These are phyloP conservation scores for Apamea anceps DNA, from an alignment of 2,888 invertebrate species.

Conservation along the genomic window DNA sequence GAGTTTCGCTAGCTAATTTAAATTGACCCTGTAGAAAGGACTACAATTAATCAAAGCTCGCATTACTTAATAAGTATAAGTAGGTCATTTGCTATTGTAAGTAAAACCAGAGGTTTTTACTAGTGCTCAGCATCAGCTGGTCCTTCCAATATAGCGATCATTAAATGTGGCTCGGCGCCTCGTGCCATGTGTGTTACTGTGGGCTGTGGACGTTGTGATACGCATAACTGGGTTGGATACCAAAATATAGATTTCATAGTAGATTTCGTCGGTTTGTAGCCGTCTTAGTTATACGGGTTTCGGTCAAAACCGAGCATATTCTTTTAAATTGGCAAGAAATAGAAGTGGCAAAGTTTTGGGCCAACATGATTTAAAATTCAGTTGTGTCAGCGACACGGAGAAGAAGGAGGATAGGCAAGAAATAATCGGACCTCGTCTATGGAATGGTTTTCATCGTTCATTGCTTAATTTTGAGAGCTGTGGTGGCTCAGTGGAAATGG, in stretches of 20 bases:
- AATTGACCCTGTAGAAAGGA: too few species aligned
- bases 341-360: too few species aligned
- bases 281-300: background rate
- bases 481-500: too few species aligned
- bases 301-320: background rate
- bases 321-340: background rate
- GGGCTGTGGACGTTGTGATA: conserved; percentile 31
- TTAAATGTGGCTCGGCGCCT: conserved; percentile 42
- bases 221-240: background rate
- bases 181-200: conserved; percentile 39
- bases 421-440: background rate
- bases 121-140: conserved; percentile 67
- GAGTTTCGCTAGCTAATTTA: too few species aligned
- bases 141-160: conserved; percentile 65
- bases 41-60: background rate
- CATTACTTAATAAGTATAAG: background rate
- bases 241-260: conserved; percentile 6
- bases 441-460: background rate
- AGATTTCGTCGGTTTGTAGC: background rate
- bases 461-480: too few species aligned
- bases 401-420: background rate
- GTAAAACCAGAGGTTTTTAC: conserved; percentile 35
- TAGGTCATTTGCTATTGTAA: background rate
- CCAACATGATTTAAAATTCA: too few species aligned
- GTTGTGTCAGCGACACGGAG: too few species aligned